phyloP scores from a whole-genome alignment of 2,797 vertebrate genomes.

The Gobio occitaniae region DNA sequence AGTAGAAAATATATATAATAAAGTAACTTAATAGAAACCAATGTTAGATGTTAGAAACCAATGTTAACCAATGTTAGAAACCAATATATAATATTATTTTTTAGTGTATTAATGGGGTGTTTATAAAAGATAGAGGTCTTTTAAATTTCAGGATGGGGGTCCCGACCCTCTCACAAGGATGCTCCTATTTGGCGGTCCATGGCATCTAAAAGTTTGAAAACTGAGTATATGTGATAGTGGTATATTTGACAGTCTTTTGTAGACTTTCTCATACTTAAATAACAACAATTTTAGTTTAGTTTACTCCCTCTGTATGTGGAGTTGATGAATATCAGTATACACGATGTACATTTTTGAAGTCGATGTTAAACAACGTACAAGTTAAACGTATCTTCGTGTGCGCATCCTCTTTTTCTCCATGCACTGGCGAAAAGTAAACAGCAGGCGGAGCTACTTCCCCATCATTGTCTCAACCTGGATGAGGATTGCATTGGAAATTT shows the following conservation, averaged over 20 bases:
- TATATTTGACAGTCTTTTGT: background rate
- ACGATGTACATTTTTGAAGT: background rate
- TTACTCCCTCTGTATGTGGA: background rate
- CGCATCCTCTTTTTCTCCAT: background rate
- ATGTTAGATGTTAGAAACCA: no score
- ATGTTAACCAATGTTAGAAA: no score
- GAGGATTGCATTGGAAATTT: background rate
- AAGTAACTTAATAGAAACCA: no score
- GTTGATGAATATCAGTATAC: background rate
- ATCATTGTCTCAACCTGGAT: background rate
- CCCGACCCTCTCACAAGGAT: no score
- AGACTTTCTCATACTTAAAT: background rate
- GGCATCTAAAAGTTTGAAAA: no score
- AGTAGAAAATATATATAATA: no score
- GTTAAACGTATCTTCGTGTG: background rate
- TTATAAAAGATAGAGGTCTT: no score
- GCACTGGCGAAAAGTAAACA: slow-evolving; percentile 7
- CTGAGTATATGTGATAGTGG: no score
- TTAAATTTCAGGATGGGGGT: no score
- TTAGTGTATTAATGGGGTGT: no score
- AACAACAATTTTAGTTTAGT: background rate
- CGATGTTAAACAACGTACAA: background rate
- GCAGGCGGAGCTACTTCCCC: slow-evolving; percentile 51
- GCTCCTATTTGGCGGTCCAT: no score
- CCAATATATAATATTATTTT: no score